Evolutionary conservation across 2,797 vertebrate species (phyloP).

Genomic region (Margarornis squamiger): DNA sequence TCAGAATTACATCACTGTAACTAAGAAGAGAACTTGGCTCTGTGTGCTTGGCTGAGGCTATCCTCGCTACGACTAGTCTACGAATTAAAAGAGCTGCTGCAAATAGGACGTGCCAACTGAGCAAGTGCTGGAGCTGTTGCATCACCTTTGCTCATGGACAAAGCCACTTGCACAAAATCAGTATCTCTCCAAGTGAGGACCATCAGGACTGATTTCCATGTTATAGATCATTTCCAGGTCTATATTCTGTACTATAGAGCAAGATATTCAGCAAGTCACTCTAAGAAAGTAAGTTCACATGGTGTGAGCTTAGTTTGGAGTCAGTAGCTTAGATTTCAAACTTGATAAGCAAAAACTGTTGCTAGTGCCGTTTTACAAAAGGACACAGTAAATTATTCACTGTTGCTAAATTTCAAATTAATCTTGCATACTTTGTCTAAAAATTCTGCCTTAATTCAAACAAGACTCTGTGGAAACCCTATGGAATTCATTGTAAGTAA

Average conservation of each 20-base stretch:
- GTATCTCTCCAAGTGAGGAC: rapidly evolving
- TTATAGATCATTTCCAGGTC: background rate
- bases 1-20: background rate
- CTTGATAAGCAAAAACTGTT: background rate
- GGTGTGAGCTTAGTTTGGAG: background rate
- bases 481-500: background rate
- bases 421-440: background rate
- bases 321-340: background rate
- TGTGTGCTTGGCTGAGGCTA: background rate
- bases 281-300: background rate
- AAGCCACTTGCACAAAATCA: background rate
- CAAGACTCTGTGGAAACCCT: background rate
- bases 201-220: background rate
- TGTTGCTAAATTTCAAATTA: background rate
- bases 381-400: background rate
- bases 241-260: background rate
- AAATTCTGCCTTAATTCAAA: background rate
- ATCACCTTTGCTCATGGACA: background rate
- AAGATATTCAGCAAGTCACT: background rate
- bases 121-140: background rate
- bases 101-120: background rate
- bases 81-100: background rate
- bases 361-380: background rate
- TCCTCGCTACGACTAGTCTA: background rate
- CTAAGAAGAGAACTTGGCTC: constrained; percentile 15